Evolutionary conservation across 2,888 invertebrate species (phyloP).

Genomic region (Polydrusus cervinus): DNA sequence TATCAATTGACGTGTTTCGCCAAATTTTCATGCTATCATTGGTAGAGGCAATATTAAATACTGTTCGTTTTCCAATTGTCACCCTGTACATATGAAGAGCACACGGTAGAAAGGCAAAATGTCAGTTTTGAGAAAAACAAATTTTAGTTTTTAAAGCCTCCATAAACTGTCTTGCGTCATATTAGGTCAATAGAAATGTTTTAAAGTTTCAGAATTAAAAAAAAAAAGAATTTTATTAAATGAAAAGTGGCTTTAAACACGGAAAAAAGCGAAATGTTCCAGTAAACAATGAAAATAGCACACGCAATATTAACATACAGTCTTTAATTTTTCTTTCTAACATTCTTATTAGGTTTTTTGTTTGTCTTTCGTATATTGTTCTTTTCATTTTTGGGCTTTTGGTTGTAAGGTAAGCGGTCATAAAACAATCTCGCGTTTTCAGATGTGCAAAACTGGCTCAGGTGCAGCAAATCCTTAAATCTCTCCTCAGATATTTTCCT

Average conservation of each 20-base stretch:
- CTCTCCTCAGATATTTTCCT: constrained; percentile 5
- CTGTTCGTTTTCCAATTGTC: too few relatives aligned
- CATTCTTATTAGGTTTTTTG: neutral
- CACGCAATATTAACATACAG: neutral
- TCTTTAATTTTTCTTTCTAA: neutral
- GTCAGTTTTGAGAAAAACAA: constrained; percentile 13
- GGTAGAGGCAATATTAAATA: too few relatives aligned
- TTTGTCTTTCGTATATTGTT: neutral
- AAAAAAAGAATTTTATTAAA: neutral
- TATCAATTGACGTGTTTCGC: too few relatives aligned
- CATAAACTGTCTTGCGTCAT: neutral
- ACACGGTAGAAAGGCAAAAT: constrained; percentile 18
- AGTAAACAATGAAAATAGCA: neutral
- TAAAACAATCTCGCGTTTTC: constrained; percentile 15
- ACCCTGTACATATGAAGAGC: neutral
- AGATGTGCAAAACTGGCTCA: constrained; percentile 20
- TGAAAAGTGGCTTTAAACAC: neutral
- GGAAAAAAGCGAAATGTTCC: constrained; percentile 22
- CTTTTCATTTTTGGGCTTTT: constrained; percentile 1
- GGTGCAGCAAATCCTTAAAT: constrained; percentile 15
- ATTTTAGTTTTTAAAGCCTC: constrained; percentile 7
- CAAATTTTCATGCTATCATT: too few relatives aligned
- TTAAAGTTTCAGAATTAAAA: neutral
- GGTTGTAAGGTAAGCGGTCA: constrained; percentile 1
- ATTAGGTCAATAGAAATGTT: neutral